Evolutionary conservation across 2,797 vertebrate species (phyloP).

Genomic region (Lithobates pipiens): DNA sequence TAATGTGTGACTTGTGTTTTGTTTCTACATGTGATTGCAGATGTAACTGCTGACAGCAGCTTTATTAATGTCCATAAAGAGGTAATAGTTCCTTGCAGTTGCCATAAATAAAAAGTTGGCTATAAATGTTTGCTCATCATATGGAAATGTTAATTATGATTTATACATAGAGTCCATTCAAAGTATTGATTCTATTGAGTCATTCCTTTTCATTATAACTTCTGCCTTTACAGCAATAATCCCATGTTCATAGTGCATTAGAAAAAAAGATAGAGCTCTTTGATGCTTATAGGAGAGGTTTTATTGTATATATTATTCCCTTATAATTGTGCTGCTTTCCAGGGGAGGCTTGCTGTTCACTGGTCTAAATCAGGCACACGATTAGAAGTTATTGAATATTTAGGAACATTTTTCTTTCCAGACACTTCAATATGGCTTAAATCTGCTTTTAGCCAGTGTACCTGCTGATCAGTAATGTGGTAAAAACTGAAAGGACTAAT

Average conservation of each 20-base stretch:
- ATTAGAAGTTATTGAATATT: no score
- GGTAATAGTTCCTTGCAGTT: background rate
- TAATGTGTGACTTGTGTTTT: background rate
- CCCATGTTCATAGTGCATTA: background rate
- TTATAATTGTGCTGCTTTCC: constrained; percentile 2
- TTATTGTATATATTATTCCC: background rate
- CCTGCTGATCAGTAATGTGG: no score
- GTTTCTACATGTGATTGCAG: background rate
- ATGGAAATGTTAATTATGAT: constrained; percentile 15
- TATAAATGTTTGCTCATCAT: background rate
- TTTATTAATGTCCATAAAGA: constrained; percentile 1
- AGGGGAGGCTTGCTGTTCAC: background rate
- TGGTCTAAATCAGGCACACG: background rate
- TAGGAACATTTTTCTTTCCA: no score
- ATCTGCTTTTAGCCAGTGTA: no score
- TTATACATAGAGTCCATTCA: constrained; percentile 8
- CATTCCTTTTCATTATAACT: background rate
- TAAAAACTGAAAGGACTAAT: no score
- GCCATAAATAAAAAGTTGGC: background rate
- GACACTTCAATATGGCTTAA: no score
- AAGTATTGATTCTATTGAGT: constrained; percentile 19
- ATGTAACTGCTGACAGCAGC: background rate
- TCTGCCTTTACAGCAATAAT: constrained; percentile 10
- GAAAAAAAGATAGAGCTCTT: constrained; percentile 2
- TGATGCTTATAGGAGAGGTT: background rate